A percentile compares a stretch with the other conserved stretches of the same genome.
Evolutionary conservation across 2,888 invertebrate species (phyloP).

Genomic region (Drepanosiphum platanoidis): DNA sequence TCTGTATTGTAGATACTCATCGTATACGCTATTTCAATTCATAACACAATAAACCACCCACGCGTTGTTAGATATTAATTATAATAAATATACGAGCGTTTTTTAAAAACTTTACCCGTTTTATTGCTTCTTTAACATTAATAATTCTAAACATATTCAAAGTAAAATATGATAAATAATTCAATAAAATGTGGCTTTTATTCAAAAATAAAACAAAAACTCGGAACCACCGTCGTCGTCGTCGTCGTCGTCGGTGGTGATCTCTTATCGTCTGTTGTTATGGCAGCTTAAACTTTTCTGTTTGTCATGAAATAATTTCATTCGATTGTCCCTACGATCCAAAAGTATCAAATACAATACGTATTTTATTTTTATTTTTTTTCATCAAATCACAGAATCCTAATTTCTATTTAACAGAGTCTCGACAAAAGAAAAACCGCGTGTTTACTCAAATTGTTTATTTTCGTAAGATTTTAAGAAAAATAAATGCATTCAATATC

Average conservation of each 20-base stretch:
- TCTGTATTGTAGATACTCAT: too few species aligned
- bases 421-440: background rate
- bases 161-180: constrained; percentile 8
- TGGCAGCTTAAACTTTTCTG: background rate
- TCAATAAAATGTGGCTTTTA: background rate
- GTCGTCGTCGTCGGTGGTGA: too few species aligned
- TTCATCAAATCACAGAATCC: too few species aligned
- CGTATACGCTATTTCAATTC: too few species aligned
- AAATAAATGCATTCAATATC: background rate
- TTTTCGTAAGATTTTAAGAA: background rate
- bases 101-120: background rate
- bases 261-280: background rate
- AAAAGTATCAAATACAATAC: background rate
- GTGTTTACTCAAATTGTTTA: background rate
- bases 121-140: background rate
- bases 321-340: background rate
- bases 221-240: constrained; percentile 19
- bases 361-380: too few species aligned
- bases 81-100: too few species aligned
- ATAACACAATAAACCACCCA: too few species aligned
- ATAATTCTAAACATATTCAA: constrained; percentile 15
- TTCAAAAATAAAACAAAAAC: constrained; percentile 4
- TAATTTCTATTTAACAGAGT: background rate
- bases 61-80: too few species aligned
- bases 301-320: background rate